phyloP scores from a whole-genome alignment of 37 sponge, comb jelly and placozoan species.

The Crambe crambe region DNA sequence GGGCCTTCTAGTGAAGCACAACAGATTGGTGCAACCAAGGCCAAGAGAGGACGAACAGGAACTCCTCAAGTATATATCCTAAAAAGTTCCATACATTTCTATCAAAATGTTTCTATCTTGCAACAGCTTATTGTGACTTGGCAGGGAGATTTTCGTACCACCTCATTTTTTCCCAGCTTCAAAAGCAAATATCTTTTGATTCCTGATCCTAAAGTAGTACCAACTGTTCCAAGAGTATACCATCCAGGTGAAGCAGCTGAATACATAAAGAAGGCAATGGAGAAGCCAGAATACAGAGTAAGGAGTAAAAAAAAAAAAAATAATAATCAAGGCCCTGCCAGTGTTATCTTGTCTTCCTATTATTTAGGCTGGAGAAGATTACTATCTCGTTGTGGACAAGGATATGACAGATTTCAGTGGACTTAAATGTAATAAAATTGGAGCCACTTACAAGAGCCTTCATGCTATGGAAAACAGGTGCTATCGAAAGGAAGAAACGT shows the following conservation, averaged over 20 bases:
- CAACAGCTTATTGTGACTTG: constrained; percentile 69
- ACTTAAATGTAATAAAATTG: constrained; percentile 66
- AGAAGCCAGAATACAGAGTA: neutral
- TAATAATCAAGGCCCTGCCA: neutral
- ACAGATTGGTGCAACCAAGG: constrained; percentile 44
- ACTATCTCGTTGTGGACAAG: constrained; percentile 77
- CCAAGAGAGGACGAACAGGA: constrained; percentile 14
- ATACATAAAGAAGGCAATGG: neutral
- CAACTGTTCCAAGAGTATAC: neutral
- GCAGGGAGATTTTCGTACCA: constrained; percentile 75
- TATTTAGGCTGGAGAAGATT: constrained; percentile 56
- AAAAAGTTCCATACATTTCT: neutral
- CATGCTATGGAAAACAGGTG: constrained; percentile 53
- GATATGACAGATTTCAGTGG: constrained; percentile 63
- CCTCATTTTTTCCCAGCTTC: constrained; percentile 30
- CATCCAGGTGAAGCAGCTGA: neutral
- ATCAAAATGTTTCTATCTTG: neutral
- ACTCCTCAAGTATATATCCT: constrained; percentile 44
- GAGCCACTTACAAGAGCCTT: constrained; percentile 42
- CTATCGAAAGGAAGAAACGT: constrained; percentile 54
- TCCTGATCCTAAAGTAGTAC: constrained; percentile 53
- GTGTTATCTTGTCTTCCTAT: neutral
- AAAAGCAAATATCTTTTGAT: constrained; percentile 63
- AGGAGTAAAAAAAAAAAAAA: neutral
- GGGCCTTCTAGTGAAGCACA: constrained; percentile 64